A percentile compares a stretch with the other conserved stretches of the same genome.
Conservation (phyloP, 2,113 vertebrate species). For the Corythoichthys haematopterus region DNA sequence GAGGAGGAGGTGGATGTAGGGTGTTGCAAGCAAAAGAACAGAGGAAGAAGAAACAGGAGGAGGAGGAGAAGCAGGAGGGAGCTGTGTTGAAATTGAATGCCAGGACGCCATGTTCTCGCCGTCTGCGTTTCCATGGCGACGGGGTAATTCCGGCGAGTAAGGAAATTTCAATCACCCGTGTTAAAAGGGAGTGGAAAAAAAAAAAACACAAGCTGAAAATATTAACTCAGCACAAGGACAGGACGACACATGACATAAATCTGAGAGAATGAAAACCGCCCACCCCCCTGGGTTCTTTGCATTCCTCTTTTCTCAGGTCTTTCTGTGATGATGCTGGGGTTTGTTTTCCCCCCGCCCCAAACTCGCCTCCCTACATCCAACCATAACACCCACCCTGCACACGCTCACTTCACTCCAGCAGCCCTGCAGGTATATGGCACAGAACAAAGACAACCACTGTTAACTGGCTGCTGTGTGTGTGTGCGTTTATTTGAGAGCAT, state of each 20-base stretch:
- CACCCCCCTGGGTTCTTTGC: neutral
- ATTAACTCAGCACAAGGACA: constrained; percentile 58
- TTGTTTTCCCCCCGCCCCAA: constrained; percentile 48
- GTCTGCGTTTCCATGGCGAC: constrained; percentile 78
- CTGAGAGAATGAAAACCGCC: neutral
- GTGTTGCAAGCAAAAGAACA: constrained; percentile 58
- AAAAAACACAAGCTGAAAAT: constrained; percentile 50
- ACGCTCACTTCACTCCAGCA: constrained; percentile 48
- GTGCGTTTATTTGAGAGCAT: constrained; percentile 13
- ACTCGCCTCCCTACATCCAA: constrained; percentile 55
- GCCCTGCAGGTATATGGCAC: constrained; percentile 65
- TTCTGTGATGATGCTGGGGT: constrained; percentile 54
- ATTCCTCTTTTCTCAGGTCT: constrained; percentile 42
- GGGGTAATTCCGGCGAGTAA: constrained; percentile 77
- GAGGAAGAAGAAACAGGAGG: constrained; percentile 54
- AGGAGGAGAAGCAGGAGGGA: constrained; percentile 37
- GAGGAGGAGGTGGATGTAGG: constrained; percentile 11
- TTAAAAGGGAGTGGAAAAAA: constrained; percentile 47
- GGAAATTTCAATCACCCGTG: constrained; percentile 76
- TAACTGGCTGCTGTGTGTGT: constrained; percentile 37
- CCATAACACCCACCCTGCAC: constrained; percentile 61
- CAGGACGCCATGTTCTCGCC: constrained; percentile 75
- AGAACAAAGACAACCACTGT: constrained; percentile 67
- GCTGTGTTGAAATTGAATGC: constrained; percentile 70
- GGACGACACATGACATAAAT: constrained; percentile 16